Evolutionary conservation across 2,888 invertebrate species (phyloP).

Genomic region (Cephus spinipes): DNA sequence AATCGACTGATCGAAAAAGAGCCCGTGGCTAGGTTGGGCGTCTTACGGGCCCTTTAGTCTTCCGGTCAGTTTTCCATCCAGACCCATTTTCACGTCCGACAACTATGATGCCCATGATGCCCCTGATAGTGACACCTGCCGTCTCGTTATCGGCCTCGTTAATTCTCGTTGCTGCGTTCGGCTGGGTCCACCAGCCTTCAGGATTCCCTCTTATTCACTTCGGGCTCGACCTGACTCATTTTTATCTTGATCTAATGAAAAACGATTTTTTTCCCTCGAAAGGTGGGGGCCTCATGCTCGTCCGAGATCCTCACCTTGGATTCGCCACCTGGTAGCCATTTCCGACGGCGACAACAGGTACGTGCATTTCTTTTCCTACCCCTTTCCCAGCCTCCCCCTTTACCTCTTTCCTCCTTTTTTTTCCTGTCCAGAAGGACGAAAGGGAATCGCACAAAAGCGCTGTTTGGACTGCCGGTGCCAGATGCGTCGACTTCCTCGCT

Average conservation of each 20-base stretch:
- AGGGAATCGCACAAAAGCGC: slow-evolving; percentile 37
- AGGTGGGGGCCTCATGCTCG: not conserved
- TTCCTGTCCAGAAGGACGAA: slow-evolving; percentile 10
- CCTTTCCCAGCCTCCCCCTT: not conserved
- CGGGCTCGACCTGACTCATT: not conserved
- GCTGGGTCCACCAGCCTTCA: not conserved
- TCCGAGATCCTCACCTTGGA: not conserved
- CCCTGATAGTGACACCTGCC: slow-evolving; percentile 48
- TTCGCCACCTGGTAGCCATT: not conserved
- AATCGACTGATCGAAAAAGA: not conserved
- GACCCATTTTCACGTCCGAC: not conserved
- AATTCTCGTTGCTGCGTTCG: slow-evolving; percentile 23
- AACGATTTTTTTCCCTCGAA: not conserved
- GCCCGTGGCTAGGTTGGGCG: not conserved
- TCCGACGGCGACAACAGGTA: not conserved
- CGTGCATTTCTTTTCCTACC: not conserved
- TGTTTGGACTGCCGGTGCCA: slow-evolving; percentile 56
- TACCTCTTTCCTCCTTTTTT: no score
- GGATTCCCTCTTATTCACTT: not conserved
- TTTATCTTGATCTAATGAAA: not conserved
- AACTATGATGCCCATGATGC: not conserved
- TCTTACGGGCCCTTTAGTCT: not conserved
- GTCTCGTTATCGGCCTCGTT: slow-evolving; percentile 56
- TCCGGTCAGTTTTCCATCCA: not conserved
- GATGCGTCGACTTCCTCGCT: slow-evolving; percentile 44